Conservation (phyloP, 2,113 vertebrate genomes). For the Anolis sagrei region DNA sequence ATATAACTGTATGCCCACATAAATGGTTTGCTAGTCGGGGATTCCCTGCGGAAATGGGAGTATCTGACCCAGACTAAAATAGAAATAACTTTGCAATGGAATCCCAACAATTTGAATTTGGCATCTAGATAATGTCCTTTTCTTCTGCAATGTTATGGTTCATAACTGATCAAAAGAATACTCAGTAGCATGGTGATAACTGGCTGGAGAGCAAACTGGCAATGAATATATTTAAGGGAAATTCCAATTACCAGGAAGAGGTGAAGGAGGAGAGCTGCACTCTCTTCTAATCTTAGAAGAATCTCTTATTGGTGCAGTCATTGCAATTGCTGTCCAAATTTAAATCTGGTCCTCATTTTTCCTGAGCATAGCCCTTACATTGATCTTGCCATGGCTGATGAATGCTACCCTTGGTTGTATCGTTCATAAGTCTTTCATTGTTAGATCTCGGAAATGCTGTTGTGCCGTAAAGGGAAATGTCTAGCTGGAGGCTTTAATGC, state of each 20-base stretch:
- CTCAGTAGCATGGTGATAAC: not conserved
- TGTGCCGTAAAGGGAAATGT: not conserved
- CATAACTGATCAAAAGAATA: not conserved
- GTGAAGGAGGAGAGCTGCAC: not conserved
- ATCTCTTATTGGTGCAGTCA: not conserved
- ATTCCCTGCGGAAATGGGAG: no score
- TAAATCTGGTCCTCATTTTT: not conserved
- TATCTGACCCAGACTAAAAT: no score
- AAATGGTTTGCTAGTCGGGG: no score
- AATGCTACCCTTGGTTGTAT: not conserved
- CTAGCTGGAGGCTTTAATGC: not conserved
- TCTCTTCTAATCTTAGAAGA: not conserved
- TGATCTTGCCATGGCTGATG: not conserved
- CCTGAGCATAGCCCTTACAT: rapidly evolving
- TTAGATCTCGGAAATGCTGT: not conserved
- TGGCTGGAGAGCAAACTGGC: not conserved
- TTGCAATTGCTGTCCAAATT: not conserved
- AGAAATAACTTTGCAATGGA: no score
- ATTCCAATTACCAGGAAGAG: not conserved
- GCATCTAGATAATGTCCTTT: no score
- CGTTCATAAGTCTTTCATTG: not conserved
- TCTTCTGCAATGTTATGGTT: not conserved
- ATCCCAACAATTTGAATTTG: no score
- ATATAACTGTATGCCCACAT: no score
- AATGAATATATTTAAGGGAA: not conserved